Evolutionary conservation across 2,888 invertebrate species (phyloP), one percentile per base, ranked within the genome.

Genomic region (Clivina fossor): DNA sequence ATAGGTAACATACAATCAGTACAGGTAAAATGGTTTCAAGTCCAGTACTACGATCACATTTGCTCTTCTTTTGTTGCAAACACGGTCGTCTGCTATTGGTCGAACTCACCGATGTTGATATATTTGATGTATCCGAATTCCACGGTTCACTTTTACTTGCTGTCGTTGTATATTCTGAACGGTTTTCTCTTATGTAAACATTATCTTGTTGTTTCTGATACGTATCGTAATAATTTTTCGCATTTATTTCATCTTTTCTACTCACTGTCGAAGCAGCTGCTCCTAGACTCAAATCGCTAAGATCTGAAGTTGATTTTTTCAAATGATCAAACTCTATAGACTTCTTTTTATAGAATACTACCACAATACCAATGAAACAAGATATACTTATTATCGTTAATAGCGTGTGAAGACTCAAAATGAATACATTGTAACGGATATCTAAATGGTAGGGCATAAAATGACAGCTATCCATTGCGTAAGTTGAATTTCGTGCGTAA

Each of bases 1-100:
- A 76, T 48, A 78, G 65, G 66, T 81, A 81, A 65, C 80, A 80
- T 16, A 81, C 77, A 55, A 78, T 75, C 56, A 81, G 68, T 38
- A 81, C 76, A 64, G 61, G 81, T 75, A 61, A 76, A 64, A 71
- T 75, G 62, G 68, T 79, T 70, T 66, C 77, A 72, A 68, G 65
- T 35, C 74, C 74, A 11, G 70, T 71, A 59, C 76, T 74, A 58
- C 69, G 71, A 26, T 69, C 68, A n/a, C n/a, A n/a, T 32, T 66
- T 66, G 5, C 70, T 65, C 57, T 67, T 66, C 54, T 70, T 68
- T 60, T 74, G 74, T 51, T 70, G 68, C 56, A 78, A 62, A 56
- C 77, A 78, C 3, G 78, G 78, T 50, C 71, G 64, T 37, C 78
- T 71, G 51, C 78, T 78, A 62, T 79, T 78, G 15, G 78, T 78